These are phyloP conservation scores for Ceyx margarethae DNA, from an alignment of 2,113 vertebrate genomes.

Conservation along the genomic window DNA sequence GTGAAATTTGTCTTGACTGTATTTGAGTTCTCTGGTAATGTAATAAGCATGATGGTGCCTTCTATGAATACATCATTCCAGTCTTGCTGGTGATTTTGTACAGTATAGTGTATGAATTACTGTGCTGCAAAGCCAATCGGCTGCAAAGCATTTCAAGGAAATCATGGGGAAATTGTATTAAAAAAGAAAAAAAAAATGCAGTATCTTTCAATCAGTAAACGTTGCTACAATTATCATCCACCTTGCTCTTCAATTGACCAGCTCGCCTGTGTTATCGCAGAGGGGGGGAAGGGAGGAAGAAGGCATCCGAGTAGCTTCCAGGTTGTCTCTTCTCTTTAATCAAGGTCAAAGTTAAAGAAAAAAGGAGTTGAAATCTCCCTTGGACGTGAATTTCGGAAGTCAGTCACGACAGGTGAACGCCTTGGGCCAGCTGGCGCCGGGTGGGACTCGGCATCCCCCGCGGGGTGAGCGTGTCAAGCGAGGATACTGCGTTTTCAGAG, in stretches of 20 bases:
- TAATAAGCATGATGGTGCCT: conserved; percentile 96
- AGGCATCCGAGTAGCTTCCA: conserved; percentile 39
- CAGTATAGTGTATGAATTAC: conserved; percentile 79
- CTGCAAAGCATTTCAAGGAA: conserved; percentile 79
- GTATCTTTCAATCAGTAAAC: conserved; percentile 85
- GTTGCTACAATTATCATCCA: conserved; percentile 71
- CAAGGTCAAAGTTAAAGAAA: background rate
- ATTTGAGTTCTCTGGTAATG: conserved; percentile 84
- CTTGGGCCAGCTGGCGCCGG: conserved; percentile 37
- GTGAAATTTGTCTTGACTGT: conserved; percentile 88
- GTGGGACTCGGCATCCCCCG: conserved; percentile 17
- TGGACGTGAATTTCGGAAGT: conserved; percentile 10
- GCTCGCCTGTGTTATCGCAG: conserved; percentile 58
- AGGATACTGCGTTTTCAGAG: conserved; percentile 79
- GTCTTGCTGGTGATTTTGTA: conserved; percentile 87
- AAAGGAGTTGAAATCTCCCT: background rate
- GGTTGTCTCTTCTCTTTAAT: conserved; percentile 53
- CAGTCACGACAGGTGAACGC: background rate
- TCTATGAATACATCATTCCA: conserved; percentile 91
- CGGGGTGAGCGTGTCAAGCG: conserved; percentile 45
- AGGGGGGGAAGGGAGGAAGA: conserved; percentile 65
- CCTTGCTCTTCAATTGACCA: conserved; percentile 75
- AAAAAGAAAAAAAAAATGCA: conserved; percentile 78
- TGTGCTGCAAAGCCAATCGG: conserved; percentile 80
- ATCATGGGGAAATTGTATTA: conserved; percentile 72